Evolutionary conservation across 2,113 vertebrate genomes (phyloP).

Genomic region (Cromileptes altivelis): DNA sequence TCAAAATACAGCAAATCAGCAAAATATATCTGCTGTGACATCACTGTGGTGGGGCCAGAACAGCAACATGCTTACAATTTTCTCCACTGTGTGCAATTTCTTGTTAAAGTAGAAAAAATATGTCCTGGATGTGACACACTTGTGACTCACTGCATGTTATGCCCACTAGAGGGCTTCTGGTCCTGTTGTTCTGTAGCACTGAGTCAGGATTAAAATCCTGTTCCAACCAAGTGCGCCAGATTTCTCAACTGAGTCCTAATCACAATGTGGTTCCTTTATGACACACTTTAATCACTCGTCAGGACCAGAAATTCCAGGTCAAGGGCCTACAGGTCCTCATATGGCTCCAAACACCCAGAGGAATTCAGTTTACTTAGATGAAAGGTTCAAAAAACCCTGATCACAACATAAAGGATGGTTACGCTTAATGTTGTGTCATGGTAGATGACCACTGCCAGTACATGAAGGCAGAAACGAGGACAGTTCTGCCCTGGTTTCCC

Average conservation of each 20-base stretch:
- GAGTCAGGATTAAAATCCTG: background rate
- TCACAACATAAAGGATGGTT: constrained; percentile 3
- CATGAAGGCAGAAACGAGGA: background rate
- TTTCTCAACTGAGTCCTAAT: background rate
- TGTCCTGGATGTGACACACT: background rate
- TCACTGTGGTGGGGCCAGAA: background rate
- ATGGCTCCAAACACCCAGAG: background rate
- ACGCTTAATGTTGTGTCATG: background rate
- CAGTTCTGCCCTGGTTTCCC: constrained; percentile 9
- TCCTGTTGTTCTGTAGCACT: background rate
- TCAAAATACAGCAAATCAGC: background rate
- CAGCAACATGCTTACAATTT: background rate
- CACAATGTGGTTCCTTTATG: background rate
- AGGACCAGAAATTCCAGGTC: background rate
- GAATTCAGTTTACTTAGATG: background rate
- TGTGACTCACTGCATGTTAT: background rate
- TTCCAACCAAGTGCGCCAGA: background rate
- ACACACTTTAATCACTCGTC: background rate
- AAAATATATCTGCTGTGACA: constrained; percentile 2
- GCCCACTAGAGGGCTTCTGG: constrained; percentile 15
- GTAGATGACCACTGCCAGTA: background rate
- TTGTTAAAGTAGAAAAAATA: background rate
- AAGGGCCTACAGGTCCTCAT: background rate
- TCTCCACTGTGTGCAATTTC: background rate
- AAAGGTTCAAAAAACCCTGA: background rate